A percentile compares a stretch with the other conserved stretches of the same genome.
Conservation (phyloP, 2,888 invertebrate species). For the Trichacis sp. region DNA sequence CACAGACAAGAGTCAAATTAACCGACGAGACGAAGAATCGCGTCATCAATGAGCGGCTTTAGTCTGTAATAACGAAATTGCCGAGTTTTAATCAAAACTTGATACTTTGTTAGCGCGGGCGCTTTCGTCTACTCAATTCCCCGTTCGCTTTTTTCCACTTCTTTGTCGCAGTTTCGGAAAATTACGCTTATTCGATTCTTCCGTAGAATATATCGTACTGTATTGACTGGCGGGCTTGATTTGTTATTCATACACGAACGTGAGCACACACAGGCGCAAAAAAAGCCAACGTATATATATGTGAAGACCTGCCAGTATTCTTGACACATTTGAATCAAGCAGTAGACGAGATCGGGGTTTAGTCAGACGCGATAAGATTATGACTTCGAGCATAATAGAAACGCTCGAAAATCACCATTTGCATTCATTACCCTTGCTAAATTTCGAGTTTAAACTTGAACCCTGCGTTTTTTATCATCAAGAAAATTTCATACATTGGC, state of each 20-base stretch:
- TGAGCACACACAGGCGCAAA: background rate
- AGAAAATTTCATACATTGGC: too few species aligned
- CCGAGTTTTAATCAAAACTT: background rate
- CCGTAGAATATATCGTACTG: background rate
- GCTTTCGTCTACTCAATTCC: background rate
- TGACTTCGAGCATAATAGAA: background rate
- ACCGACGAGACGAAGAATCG: background rate
- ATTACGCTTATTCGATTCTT: background rate
- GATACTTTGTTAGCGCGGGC: background rate
- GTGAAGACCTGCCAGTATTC: background rate
- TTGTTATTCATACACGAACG: too few species aligned
- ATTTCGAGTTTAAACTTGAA: background rate
- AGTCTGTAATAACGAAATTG: background rate
- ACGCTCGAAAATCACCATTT: background rate
- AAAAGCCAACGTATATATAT: too few species aligned
- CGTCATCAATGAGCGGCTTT: background rate
- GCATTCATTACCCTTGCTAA: background rate
- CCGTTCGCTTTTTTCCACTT: background rate
- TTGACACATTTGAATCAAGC: background rate
- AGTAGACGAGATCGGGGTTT: slow-evolving; percentile 1
- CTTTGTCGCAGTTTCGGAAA: background rate
- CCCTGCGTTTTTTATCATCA: too few species aligned
- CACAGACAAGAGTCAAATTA: background rate
- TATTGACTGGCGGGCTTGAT: background rate
- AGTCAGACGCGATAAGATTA: slow-evolving; percentile 1